Evolutionary conservation across 2,113 vertebrate species (phyloP), one percentile per base, ranked within the genome.

Genomic region (Bujurquina vittata): DNA sequence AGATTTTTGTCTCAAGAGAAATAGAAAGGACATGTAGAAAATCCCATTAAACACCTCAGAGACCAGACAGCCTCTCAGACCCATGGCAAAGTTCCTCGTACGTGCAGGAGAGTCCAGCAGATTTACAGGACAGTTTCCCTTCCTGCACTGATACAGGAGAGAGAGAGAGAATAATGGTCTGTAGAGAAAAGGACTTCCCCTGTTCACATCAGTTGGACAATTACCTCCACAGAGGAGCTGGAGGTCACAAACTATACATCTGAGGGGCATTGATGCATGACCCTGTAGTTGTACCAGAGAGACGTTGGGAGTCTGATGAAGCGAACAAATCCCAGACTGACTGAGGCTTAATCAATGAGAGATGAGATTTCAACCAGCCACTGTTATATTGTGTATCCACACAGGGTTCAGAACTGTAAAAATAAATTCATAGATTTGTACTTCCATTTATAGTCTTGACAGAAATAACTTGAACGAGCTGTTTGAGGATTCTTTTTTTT

Each of bases 221-320:
- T 93, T 92, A 86, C 90, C 91, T 89, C 86, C 84, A 56, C 52
- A 79, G 77, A 91, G 84, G 35, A 74, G 75, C 84, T 37, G 73
- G 81, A 81, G 80, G 80, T 80, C 55, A 12, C 54, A 80, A 80
- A 90, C 82, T 78, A 88, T 93, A 87, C 59, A 87, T 88, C 85
- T 83, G 63, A 86, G 73, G 62, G 46, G 77, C 81, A 88, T 79
- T 63, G 92, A 92, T 40, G 61, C 87, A 12, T 23, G 75, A 79
- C 82, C 84, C 29, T 23, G 74, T 84, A 76, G 77, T 86, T 91
- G 74, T 18, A 77, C 84, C 43, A 72, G 55, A 86, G 75, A 83
- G 81, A 83, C 43, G 35, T 63, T 55, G 60, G 1, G 29, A 89
- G 46, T 87, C 79, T 82, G 18, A 89, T 79, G 62, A 63, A 89